Evolutionary conservation across 2,888 invertebrate genomes (phyloP).

Genomic region (Formica aserva): DNA sequence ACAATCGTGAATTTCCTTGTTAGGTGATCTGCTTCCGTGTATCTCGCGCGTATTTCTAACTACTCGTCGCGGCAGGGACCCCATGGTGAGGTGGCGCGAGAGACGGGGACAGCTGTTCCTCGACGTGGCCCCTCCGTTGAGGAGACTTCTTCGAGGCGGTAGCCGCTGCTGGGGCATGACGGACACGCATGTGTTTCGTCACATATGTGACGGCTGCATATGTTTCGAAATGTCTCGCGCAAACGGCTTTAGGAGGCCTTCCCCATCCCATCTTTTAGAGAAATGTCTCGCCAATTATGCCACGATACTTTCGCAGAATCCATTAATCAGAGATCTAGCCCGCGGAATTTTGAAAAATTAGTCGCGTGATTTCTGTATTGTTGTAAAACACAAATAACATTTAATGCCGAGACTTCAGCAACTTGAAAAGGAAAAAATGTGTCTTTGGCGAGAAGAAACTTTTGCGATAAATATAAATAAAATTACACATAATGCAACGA

Average conservation of each 20-base stretch:
- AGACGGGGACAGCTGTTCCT: slow-evolving; percentile 69
- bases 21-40: slow-evolving; percentile 35
- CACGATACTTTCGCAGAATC: neutral
- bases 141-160: slow-evolving; percentile 69
- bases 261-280: neutral
- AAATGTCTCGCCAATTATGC: slow-evolving; percentile 12
- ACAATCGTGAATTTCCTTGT: slow-evolving; percentile 4
- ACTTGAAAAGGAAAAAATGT: neutral
- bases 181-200: slow-evolving; percentile 64
- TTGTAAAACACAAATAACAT: neutral
- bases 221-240: slow-evolving; percentile 48
- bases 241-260: slow-evolving; percentile 25
- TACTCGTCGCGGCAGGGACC: slow-evolving; percentile 50
- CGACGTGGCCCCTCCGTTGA: slow-evolving; percentile 62
- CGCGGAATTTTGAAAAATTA: neutral
- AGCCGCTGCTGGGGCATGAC: slow-evolving; percentile 58
- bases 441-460: neutral
- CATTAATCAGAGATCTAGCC: neutral
- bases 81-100: slow-evolving; percentile 66
- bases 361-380: neutral
- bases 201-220: slow-evolving; percentile 40
- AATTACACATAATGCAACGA: neutral
- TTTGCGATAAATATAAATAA: neutral
- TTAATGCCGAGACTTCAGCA: neutral
- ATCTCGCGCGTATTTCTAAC: slow-evolving; percentile 26